Conservation (phyloP, 2,888 invertebrate species). For the Hyalella azteca region DNA sequence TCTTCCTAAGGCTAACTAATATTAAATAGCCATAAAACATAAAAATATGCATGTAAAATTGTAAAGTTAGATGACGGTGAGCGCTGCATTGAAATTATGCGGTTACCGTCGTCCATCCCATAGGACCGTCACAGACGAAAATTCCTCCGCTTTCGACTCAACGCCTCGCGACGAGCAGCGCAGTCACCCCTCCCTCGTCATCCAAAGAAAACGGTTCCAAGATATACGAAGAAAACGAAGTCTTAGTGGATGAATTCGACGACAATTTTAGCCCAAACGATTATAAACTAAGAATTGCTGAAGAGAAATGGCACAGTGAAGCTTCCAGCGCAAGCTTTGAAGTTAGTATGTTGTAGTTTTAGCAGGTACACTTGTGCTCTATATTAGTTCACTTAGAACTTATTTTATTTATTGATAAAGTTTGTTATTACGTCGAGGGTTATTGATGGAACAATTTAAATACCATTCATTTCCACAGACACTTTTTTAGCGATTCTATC, state of each 20-base stretch:
- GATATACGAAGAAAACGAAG: slow-evolving; percentile 15
- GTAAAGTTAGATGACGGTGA: too few species aligned
- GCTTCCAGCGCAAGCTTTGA: background rate
- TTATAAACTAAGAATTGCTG: background rate
- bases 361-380: background rate
- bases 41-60: too few species aligned
- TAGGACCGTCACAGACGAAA: too few species aligned
- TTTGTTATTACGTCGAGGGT: too few species aligned
- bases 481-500: too few species aligned
- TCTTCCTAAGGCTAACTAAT: too few species aligned
- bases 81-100: too few species aligned
- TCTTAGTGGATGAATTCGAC: background rate
- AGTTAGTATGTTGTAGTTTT: background rate
- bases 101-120: too few species aligned
- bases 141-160: background rate
- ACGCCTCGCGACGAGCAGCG: background rate
- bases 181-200: background rate
- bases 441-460: too few species aligned
- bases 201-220: background rate
- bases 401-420: background rate
- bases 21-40: too few species aligned
- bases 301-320: background rate
- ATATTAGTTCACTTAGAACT: background rate
- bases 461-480: too few species aligned
- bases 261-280: background rate